Evolutionary conservation across 2,113 vertebrate species (phyloP), one percentile per base, ranked within the genome.

Genomic region (Phaetusa simplex): DNA sequence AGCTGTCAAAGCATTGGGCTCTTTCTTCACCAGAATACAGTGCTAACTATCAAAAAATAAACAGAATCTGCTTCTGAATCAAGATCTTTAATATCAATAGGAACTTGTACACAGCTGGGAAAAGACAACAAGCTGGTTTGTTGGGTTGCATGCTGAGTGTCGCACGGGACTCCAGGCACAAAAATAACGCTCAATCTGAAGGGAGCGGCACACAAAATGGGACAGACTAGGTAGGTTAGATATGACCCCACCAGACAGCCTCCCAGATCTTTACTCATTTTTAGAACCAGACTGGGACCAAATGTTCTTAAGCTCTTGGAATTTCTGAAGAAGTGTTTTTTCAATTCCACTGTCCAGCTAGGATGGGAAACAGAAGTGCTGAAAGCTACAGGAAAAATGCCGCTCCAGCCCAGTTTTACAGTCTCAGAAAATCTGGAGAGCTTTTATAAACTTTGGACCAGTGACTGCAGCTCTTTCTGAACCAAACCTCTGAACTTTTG

Each of bases 251-350:
- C 19, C 77, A 95, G 88, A 82, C 72, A 92, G 65, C 83, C 86
- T 91, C 86, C 61, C 80, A 95, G 83, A 79, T 95, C 88, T 90
- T 89, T 89, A 71, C 30, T 82, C 88, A 85, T 97, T 96, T 96
- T 97, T 95, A 97, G 95, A 96, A 95, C 15, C 70, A 86, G 73
- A 84, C 91, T 95, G 61, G 81, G 81, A 96, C 92, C 90, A 94
- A 97, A 97, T 97, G 97, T 95, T 96, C 96, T 95, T 96, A 95
- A 95, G 74, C 73, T 95, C 84, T 92, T 79, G 93, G 96, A 97
- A 97, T 96, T 95, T 96, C 77, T 97, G 91, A 97, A 95, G 82
- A 88, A 92, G 80, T 95, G 88, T 96, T 96, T 97, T 96, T 91
- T 81, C 9, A 12, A 53, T 96, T 92, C 61, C 70, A 86, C 94